Base-by-base conservation (phyloP, 2,797 vertebrate species). In the Rhinogobio ventralis region DNA sequence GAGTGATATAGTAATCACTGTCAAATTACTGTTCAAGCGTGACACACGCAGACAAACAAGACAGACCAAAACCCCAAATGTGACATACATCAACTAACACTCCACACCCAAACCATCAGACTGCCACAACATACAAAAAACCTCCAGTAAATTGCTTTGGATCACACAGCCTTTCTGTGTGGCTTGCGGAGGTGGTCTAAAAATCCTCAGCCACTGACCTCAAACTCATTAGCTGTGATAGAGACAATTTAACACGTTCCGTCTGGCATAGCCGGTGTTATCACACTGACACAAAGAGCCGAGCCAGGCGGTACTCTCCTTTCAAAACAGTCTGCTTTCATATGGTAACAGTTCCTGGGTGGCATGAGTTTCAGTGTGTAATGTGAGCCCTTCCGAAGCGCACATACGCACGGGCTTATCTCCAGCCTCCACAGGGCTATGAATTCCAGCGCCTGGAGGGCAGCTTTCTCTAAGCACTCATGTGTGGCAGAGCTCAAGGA, bases 221-320 rank as follows among this genome's bases (percentile, higher is more conserved):
- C 92, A 88, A 93, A 87, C 91, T 93, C 93, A 94, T 95, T 95
- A 94, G 86, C 89, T 89, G 84, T 91, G 94, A 94, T 94, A 92
- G 91, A 93, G 88, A 90, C 91, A 87, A 87, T 90, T 92, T 92
- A 94, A 94, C 93, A 91, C 93, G 90, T 90, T 87, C 89, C 80
- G 77, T 91, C 91, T 86, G 85, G 89, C 86, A 81, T 90, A 90
- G 93, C 81, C 91, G 93, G 92, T 89, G 67, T 89, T 87, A 90
- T 89, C 85, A 19, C 71, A 25, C 69, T 36, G 49, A 88, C 81
- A 89, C 62, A 25, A 51, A 85, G 57, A 86, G 76, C 15, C 4
- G 19, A 87, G 64, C 85, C 57, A 81, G 67, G 79, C 28, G 66
- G 82, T 81, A 83, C 87, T 88, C 83, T 87, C 79, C 45, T 80